Evolutionary conservation across 35 echinoderm and acorn worm genomes (phyloP).

Genomic region (Anneissia japonica): DNA sequence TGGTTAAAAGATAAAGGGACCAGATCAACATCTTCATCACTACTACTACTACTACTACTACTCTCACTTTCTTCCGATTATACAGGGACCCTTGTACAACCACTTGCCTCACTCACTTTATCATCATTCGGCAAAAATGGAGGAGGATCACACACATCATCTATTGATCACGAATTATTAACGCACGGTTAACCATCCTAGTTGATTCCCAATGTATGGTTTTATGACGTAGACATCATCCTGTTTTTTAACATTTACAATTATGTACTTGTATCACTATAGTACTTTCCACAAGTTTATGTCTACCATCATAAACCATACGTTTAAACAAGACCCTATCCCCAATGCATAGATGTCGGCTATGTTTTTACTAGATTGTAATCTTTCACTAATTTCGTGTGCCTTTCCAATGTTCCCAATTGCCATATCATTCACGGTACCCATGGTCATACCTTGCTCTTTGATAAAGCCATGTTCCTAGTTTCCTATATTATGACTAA

Average conservation of each 20-base stretch:
- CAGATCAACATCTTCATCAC: too few species aligned
- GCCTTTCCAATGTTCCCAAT: background rate
- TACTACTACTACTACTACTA: too few species aligned
- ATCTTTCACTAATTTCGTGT: background rate
- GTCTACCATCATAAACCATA: background rate
- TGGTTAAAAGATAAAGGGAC: too few species aligned
- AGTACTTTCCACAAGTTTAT: background rate
- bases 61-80: too few species aligned
- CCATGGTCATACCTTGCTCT: background rate
- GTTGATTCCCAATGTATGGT: background rate
- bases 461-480: background rate
- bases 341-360: background rate
- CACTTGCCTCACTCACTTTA: too few species aligned
- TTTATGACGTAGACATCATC: background rate
- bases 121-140: too few species aligned
- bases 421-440: background rate
- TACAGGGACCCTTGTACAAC: too few species aligned
- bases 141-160: background rate
- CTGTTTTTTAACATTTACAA: background rate
- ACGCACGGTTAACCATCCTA: background rate
- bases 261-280: background rate
- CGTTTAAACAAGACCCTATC: background rate
- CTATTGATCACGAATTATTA: background rate
- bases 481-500: background rate
- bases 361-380: background rate